Evolutionary conservation across 92 coral and sea anemone species (phyloP).

Genomic region (Galaxea fascicularis): DNA sequence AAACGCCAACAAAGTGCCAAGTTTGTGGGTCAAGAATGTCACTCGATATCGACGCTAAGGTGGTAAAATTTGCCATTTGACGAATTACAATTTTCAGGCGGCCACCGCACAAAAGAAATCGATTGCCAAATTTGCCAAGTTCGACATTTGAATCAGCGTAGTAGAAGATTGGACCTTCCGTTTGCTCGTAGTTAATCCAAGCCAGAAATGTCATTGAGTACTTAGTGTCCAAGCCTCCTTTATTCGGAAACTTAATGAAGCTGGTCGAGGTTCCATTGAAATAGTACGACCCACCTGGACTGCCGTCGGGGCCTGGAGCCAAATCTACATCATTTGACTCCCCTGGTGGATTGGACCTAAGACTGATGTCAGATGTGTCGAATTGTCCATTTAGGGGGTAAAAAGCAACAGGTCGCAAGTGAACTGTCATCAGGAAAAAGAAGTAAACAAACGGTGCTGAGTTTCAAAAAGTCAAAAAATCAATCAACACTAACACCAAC

Average conservation of each 20-base stretch:
- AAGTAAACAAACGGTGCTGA: too few relatives aligned
- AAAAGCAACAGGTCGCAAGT: conserved; percentile 24
- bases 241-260: conserved; percentile 31
- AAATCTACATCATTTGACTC: conserved; percentile 7
- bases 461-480: too few relatives aligned
- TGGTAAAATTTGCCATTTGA: background rate
- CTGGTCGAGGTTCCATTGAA: conserved; percentile 44
- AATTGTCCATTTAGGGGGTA: conserved; percentile 35
- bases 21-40: background rate
- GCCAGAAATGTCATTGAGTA: conserved; percentile 22
- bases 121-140: background rate
- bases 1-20: conserved; percentile 45
- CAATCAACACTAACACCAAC: too few relatives aligned
- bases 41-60: background rate
- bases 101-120: background rate
- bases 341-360: conserved; percentile 38
- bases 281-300: conserved; percentile 51
- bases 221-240: conserved; percentile 41
- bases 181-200: conserved; percentile 34
- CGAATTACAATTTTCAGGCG: background rate
- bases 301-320: conserved; percentile 50
- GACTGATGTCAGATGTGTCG: conserved; percentile 44
- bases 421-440: background rate
- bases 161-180: background rate
- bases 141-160: background rate